These are phyloP conservation scores for Sebastes matsubarae DNA, from an alignment of 2,797 vertebrate species.

Conservation along the genomic window DNA sequence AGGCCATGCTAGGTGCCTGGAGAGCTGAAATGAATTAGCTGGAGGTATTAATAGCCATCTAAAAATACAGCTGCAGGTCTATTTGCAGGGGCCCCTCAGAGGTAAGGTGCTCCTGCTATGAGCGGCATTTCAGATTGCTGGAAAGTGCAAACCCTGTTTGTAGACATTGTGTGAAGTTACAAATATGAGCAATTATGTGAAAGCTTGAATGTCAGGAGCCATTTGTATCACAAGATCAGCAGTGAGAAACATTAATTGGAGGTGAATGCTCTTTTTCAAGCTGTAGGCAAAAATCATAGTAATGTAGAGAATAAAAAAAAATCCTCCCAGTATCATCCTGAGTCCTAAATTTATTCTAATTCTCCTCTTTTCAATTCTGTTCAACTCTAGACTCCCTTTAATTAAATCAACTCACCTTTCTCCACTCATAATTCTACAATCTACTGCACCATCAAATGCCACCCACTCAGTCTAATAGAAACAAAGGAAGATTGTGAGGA, in stretches of 20 bases:
- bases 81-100: constrained; percentile 69
- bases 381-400: constrained; percentile 34
- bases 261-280: not conserved
- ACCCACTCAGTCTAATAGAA: constrained; percentile 57
- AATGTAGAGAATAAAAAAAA: not conserved
- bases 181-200: constrained; percentile 17
- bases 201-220: not conserved
- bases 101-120: constrained; percentile 62
- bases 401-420: constrained; percentile 66
- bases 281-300: not conserved
- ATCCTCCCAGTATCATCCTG: not conserved
- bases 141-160: constrained; percentile 22
- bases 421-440: constrained; percentile 44
- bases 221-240: not conserved
- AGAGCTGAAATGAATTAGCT: constrained; percentile 84
- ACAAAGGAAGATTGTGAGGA: constrained; percentile 63
- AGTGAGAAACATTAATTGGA: constrained; percentile 1
- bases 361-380: not conserved
- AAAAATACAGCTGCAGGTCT: constrained; percentile 81
- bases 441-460: constrained; percentile 54
- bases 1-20: constrained; percentile 77
- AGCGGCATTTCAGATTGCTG: constrained; percentile 36
- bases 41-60: constrained; percentile 81
- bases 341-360: not conserved
- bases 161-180: constrained; percentile 12